phyloP scores from a whole-genome alignment of 2,113 vertebrate genomes.

The Toxotes chatareus region DNA sequence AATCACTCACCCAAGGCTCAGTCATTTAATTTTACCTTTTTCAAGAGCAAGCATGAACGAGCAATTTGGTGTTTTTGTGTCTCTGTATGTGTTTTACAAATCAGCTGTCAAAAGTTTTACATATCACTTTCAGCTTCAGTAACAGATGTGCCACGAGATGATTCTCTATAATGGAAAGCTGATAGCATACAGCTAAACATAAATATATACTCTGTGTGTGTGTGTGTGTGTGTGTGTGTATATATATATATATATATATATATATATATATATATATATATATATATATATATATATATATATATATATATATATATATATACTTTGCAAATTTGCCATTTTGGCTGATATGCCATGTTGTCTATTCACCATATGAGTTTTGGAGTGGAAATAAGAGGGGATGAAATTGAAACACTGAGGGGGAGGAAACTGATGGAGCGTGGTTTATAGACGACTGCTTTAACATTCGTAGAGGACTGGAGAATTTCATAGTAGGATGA shows the following conservation, averaged over 20 bases:
- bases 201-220: not conserved
- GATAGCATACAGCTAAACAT: constrained; percentile 2
- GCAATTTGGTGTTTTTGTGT: constrained; percentile 38
- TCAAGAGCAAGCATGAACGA: not conserved
- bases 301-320: constrained; percentile 5
- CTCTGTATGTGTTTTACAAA: constrained; percentile 50
- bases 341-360: constrained; percentile 6
- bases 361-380: constrained; percentile 27
- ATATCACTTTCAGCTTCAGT: constrained; percentile 40
- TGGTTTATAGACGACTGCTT: constrained; percentile 61
- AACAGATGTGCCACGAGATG: constrained; percentile 42
- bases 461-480: constrained; percentile 55
- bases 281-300: constrained; percentile 16
- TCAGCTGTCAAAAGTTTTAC: constrained; percentile 52
- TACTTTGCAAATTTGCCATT: not conserved
- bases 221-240: too few species aligned
- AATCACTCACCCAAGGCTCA: constrained; percentile 57
- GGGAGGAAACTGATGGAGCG: constrained; percentile 39
- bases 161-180: constrained; percentile 34
- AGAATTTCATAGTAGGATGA: constrained; percentile 72
- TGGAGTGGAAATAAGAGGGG: constrained; percentile 44
- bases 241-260: constrained; percentile 6
- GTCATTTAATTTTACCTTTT: constrained; percentile 65
- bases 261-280: constrained; percentile 11
- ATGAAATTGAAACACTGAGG: constrained; percentile 31